phyloP scores from a whole-genome alignment of 1,140 invertebrate species.

The Sycophila sp. region DNA sequence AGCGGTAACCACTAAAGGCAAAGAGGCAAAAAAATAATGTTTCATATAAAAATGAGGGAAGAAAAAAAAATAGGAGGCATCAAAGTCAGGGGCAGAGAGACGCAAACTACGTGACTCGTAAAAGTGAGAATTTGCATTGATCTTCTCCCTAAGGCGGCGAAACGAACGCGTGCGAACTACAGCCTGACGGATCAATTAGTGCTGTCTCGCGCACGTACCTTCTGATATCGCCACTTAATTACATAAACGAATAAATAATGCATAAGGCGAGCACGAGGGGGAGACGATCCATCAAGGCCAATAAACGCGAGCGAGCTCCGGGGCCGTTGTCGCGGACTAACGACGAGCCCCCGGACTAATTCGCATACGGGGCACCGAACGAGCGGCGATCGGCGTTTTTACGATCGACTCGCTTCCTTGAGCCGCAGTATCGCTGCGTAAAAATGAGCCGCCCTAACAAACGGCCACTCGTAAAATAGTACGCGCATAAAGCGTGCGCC shows the following conservation, averaged over 20 bases:
- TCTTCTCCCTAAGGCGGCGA: not conserved
- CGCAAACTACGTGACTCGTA: not conserved
- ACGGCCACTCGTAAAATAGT: no score
- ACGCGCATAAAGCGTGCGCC: no score
- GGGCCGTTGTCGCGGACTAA: not conserved
- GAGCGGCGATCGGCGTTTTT: not conserved
- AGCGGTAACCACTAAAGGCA: no score
- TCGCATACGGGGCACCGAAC: no score
- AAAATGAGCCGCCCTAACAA: not conserved
- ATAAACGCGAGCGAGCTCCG: not conserved
- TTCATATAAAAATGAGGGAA: not conserved
- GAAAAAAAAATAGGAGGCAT: not conserved
- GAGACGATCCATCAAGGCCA: not conserved
- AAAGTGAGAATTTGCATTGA: not conserved
- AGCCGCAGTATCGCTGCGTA: not conserved
- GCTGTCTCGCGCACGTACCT: not conserved
- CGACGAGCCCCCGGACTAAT: not conserved
- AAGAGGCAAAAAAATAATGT: not conserved
- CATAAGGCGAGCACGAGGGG: not conserved
- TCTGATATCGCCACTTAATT: not conserved
- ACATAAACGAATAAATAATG: conserved; percentile 21
- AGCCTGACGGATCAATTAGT: conserved; percentile 7
- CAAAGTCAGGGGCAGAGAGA: not conserved
- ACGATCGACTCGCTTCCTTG: not conserved
- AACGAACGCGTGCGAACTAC: not conserved